Conservation (phyloP, 1,140 invertebrate genomes). For the Scylla paramamosain region DNA sequence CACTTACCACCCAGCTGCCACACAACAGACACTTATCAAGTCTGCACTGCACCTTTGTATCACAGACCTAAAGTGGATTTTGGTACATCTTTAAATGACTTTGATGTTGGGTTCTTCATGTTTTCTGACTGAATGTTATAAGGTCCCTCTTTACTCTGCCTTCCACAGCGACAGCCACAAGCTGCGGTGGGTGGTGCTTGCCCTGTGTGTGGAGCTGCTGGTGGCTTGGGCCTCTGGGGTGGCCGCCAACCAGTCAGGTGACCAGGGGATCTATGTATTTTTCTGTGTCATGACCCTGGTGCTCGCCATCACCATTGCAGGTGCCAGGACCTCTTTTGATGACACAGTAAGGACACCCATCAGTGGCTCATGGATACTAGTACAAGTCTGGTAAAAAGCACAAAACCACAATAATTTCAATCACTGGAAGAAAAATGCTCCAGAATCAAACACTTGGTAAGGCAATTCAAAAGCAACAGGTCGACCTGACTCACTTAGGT, state of each 20-base stretch:
- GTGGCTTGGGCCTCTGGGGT: conserved; percentile 42
- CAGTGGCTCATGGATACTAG: not conserved
- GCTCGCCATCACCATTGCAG: conserved; percentile 72
- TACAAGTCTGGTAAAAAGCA: not conserved
- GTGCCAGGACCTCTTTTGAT: conserved; percentile 70
- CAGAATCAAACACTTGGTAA: no score
- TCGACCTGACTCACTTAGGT: no score
- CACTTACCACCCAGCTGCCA: not conserved
- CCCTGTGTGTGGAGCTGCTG: conserved; percentile 48
- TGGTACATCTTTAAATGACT: no score
- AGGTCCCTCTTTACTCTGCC: not conserved
- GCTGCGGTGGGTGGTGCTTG: conserved; percentile 67
- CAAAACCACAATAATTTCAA: not conserved
- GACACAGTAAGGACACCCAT: conserved; percentile 69
- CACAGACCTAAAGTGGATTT: no score
- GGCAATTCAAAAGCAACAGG: no score
- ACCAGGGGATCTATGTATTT: not conserved
- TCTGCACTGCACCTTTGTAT: not conserved
- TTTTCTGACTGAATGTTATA: not conserved
- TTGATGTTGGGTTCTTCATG: not conserved
- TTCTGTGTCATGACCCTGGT: conserved; percentile 66
- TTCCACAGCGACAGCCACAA: conserved; percentile 60
- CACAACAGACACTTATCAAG: not conserved
- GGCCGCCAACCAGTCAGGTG: conserved; percentile 9
- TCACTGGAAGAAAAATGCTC: not conserved